Evolutionary conservation across 1,140 invertebrate genomes (phyloP), one percentile per base, ranked within the genome.

Genomic region (Drosophila subobscura): DNA sequence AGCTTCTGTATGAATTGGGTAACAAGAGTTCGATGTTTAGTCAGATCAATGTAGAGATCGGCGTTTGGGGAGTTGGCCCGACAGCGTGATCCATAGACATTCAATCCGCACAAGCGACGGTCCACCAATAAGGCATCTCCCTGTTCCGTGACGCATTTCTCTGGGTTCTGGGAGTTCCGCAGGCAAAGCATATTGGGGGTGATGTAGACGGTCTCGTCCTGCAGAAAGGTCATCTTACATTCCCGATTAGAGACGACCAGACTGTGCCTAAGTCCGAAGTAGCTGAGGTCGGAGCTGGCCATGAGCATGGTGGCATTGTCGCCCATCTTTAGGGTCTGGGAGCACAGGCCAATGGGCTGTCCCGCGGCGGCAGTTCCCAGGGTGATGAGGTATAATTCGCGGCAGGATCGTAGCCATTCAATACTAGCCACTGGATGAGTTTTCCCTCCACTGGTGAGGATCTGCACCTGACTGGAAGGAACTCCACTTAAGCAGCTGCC

Each of bases 41-140:
- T 2, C 0, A 73, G 41, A 23, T 47, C 51, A 8, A 50, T 25
- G 8, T 57, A 73, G 2, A 73, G 57, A 52, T 73, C 71, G 2
- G 66, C 66, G 33, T 73, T 73, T 12, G 20, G 2, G 1, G 23
- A 12, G 10, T 44, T 25, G 5, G 20, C 1, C 3, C 7, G 47
- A 51, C 71, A 73, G 1, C 40, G 59, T 1, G 58, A 55, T 4
- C 71, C 67, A 8, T 73, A 72, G 4, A 46, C 14, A 52, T 72
- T 73, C 22, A 73, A 16, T 5, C 58, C 71, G 6, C 58, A 64
- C 8, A 73, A 25, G 4, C 45, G 27, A 4, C 45, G 7, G 8
- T 41, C 46, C 4, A 56, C 16, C 2, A 73, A 40, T 1, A 73
- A 6, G 3, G 40, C 20, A 56, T 73, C 71, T 5, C 71, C 71